A percentile compares a stretch with the other conserved stretches of the same genome.
phyloP scores from a whole-genome alignment of 2,888 invertebrate genomes.

The Megastigmus dorsalis region DNA sequence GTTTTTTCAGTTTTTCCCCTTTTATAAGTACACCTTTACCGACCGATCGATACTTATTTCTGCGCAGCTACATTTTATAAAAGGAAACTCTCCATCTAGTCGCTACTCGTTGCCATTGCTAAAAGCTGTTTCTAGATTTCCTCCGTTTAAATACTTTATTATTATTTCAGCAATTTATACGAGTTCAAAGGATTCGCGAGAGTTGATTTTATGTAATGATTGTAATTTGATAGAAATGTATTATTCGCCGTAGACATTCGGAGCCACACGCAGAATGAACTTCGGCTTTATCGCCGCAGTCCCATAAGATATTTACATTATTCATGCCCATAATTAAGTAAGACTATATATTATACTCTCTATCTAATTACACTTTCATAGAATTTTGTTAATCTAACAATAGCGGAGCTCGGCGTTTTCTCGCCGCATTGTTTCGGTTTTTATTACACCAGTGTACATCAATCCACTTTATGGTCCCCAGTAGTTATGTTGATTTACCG shows the following conservation, averaged over 20 bases:
- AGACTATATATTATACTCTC: background rate
- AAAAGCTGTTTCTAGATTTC: no score
- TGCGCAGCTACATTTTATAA: no score
- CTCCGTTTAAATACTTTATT: no score
- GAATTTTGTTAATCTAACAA: background rate
- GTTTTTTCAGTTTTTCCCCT: background rate
- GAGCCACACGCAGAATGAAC: no score
- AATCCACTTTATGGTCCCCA: conserved; percentile 4
- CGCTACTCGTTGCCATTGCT: background rate
- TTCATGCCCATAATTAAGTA: background rate
- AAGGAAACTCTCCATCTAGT: background rate
- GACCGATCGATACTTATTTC: no score
- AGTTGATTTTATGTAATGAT: no score
- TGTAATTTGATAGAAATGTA: no score
- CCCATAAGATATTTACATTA: background rate
- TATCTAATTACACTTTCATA: background rate
- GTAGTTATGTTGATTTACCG: conserved; percentile 13
- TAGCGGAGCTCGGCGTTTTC: background rate
- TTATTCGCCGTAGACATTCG: no score
- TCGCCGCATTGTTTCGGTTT: background rate
- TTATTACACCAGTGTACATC: background rate
- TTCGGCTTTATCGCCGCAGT: no score
- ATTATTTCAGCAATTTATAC: no score
- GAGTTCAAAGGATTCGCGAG: no score
- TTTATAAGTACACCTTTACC: no score